Evolutionary conservation across 2,113 vertebrate genomes (phyloP), one percentile per base, ranked within the genome.

Genomic region (Channa maculata): DNA sequence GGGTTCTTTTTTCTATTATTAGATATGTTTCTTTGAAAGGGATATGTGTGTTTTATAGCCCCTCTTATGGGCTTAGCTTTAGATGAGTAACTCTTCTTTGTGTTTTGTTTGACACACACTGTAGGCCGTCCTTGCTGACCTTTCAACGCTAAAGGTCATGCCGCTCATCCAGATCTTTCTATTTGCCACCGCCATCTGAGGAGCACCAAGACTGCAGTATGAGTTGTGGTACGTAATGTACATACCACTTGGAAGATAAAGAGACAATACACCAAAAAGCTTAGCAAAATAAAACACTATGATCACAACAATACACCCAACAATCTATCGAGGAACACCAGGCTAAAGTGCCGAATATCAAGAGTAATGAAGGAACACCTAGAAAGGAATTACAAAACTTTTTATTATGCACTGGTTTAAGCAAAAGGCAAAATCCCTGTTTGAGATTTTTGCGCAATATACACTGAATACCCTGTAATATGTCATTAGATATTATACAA

Each of bases 121-220:
- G 52, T 94, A 99, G 98, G 98, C 98, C 65, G 97, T 99, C 85
- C 97, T 99, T 80, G 98, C 98, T 71, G 98, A 99, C 85, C 96
- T 99, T 85, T 99, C 98, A 12, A 99, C 98, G 49, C 92, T 99
- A 84, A 98, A 98, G 95, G 98, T 99, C 82, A 97, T 99, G 94
- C 98, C 98, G 60, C 97, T 99, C 91, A 96, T 99, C 91, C 98
- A 99, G 79, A 97, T 98, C 93, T 98, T 99, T 89, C 92, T 99
- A 24, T 99, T 98, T 79, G 97, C 96, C 71, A 96, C 95, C 55
- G 88, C 95, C 78, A 94, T 95, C 86, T 99, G 94, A 97, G 91
- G 79, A 79, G 53, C 58, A 3, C 4, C 41, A 44, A 15, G 36
- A 38, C 24, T 8, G 9, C 41, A n/a, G 44, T 5, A 13, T 5